A percentile compares a stretch with the other conserved stretches of the same genome.
phyloP scores from a whole-genome alignment of 53 echinoderm and acorn worm genomes.

The Echinometra lucunter region DNA sequence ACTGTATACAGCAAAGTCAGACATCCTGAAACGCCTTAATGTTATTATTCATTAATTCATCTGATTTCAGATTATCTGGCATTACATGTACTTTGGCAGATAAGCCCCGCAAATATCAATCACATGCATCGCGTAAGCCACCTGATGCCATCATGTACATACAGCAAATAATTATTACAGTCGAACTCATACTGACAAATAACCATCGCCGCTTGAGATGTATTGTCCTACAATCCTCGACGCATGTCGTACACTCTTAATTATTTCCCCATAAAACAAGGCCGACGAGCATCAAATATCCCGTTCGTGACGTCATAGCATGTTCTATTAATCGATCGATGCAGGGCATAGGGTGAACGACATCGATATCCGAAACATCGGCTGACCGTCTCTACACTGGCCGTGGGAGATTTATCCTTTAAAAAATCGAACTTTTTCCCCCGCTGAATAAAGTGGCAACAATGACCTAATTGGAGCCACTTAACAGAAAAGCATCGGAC shows the following conservation, averaged over 20 bases:
- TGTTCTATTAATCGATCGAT: constrained; percentile 32
- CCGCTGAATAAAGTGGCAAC: not conserved
- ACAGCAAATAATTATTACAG: not conserved
- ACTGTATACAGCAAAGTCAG: no score
- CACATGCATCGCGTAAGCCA: not conserved
- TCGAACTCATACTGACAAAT: not conserved
- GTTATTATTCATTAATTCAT: no score
- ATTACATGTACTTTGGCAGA: no score
- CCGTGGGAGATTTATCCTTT: not conserved
- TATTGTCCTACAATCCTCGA: not conserved
- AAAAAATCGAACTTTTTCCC: constrained; percentile 2
- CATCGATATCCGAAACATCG: not conserved
- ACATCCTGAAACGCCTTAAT: no score
- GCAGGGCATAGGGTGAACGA: not conserved
- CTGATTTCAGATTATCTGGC: no score
- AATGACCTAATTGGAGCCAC: not conserved
- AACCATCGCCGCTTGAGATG: not conserved
- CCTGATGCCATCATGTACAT: not conserved
- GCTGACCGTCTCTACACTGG: not conserved
- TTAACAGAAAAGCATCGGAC: not conserved
- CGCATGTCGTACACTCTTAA: not conserved
- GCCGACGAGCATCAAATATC: not conserved
- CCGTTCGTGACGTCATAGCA: constrained; percentile 3
- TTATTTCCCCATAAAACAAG: not conserved
- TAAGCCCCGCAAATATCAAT: not conserved